Evolutionary conservation across 1,140 invertebrate genomes (phyloP).

Genomic region (Samia ricini): DNA sequence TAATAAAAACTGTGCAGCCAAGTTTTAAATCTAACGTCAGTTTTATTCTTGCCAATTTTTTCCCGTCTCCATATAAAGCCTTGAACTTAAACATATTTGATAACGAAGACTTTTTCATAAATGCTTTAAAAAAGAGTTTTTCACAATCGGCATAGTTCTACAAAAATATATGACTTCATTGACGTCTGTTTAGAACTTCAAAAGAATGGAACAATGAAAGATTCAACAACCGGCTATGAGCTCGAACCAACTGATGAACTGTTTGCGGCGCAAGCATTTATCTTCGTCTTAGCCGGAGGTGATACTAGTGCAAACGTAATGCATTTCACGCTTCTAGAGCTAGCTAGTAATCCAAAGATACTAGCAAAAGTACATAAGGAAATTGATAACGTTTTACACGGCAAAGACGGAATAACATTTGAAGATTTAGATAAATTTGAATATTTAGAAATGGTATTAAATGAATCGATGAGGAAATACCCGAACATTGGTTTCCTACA

Average conservation of each 20-base stretch:
- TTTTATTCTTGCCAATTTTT: conserved; percentile 21
- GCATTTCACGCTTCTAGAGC: conserved; percentile 60
- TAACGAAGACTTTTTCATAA: conserved; percentile 36
- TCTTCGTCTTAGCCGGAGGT: conserved; percentile 77
- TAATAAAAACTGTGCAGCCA: conserved; percentile 17
- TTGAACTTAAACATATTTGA: conserved; percentile 33
- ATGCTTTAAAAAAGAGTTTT: conserved; percentile 34
- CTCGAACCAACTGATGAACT: conserved; percentile 41
- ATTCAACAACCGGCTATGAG: conserved; percentile 22
- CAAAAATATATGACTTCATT: conserved; percentile 34
- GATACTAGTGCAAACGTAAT: conserved; percentile 79
- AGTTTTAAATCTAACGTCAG: conserved; percentile 24
- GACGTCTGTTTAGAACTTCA: conserved; percentile 35
- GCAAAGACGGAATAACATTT: conserved; percentile 53
- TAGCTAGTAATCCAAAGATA: conserved; percentile 76
- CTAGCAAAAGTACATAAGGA: conserved; percentile 78
- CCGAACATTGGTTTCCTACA: conserved; percentile 62
- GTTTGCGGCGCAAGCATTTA: conserved; percentile 55
- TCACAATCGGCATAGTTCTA: conserved; percentile 17
- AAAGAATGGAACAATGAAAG: conserved; percentile 28
- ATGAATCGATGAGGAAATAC: conserved; percentile 67
- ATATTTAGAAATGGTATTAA: conserved; percentile 72
- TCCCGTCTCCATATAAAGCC: conserved; percentile 16
- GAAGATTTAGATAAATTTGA: conserved; percentile 55
- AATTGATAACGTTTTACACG: conserved; percentile 64